Conservation (phyloP, 2,113 vertebrate species). For the Gadus macrocephalus region DNA sequence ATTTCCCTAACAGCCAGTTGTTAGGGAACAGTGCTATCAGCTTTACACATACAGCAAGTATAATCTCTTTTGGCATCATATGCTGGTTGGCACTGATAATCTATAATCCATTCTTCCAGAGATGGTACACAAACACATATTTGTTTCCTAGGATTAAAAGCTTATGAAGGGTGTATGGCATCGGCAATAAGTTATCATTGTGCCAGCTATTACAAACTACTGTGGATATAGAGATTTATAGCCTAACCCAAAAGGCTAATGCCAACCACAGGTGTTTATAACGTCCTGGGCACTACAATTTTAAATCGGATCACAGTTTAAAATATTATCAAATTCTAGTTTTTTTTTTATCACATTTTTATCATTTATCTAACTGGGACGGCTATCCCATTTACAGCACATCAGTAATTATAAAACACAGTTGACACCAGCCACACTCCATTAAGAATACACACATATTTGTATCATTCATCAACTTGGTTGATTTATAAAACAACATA, state of each 20-base stretch:
- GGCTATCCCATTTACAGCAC: background rate
- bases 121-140: slow-evolving; percentile 71
- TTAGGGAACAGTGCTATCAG: slow-evolving; percentile 40
- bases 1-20: slow-evolving; percentile 45
- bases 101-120: slow-evolving; percentile 72
- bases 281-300: background rate
- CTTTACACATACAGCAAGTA: slow-evolving; percentile 55
- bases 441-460: too few species aligned
- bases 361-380: background rate
- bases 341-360: background rate
- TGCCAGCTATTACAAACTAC: slow-evolving; percentile 56
- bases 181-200: slow-evolving; percentile 64
- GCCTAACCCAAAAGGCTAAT: background rate
- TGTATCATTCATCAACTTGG: too few species aligned
- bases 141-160: slow-evolving; percentile 76
- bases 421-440: too few species aligned
- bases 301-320: background rate
- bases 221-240: background rate
- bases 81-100: slow-evolving; percentile 71
- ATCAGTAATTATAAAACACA: too few species aligned
- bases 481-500: too few species aligned
- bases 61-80: slow-evolving; percentile 71
- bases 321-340: background rate
- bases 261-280: background rate
- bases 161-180: slow-evolving; percentile 64